Percentiles rank a stretch among this genome's conserved stretches.
Conservation (phyloP, 2,888 invertebrate genomes). For the Camptogramma bilineatum region DNA sequence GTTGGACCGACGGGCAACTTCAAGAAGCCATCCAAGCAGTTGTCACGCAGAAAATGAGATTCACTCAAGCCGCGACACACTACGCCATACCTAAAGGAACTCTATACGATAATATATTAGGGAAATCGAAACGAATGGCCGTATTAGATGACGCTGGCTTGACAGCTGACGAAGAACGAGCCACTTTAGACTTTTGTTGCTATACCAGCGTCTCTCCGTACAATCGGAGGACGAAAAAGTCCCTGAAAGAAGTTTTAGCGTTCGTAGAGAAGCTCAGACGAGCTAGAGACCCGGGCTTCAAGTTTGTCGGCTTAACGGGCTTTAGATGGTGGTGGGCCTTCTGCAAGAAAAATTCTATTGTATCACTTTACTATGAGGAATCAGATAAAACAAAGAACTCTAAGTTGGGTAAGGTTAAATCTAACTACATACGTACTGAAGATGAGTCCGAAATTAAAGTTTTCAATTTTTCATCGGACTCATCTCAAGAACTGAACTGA, state of each 20-base stretch:
- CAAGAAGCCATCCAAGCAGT: constrained; percentile 91
- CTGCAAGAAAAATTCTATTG: constrained; percentile 91
- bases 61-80: constrained; percentile 90
- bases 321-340: constrained; percentile 94
- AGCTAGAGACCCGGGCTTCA: constrained; percentile 86
- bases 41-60: constrained; percentile 90
- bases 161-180: constrained; percentile 85
- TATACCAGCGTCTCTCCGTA: constrained; percentile 89
- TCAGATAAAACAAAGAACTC: constrained; percentile 49
- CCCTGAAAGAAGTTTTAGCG: constrained; percentile 86
- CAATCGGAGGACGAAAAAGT: constrained; percentile 89
- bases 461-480: no score
- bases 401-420: constrained; percentile 50
- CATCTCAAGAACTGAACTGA: background rate
- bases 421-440: constrained; percentile 41
- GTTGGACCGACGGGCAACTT: constrained; percentile 90
- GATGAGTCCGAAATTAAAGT: constrained; percentile 4
- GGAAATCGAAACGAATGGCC: constrained; percentile 91
- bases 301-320: constrained; percentile 89
- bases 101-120: constrained; percentile 91
- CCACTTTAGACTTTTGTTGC: constrained; percentile 90
- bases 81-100: constrained; percentile 92
- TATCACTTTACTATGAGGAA: constrained; percentile 80
- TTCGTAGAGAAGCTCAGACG: constrained; percentile 88
- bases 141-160: constrained; percentile 89